phyloP scores from a whole-genome alignment of 2,888 invertebrate species.

The Parasteatoda lunata region DNA sequence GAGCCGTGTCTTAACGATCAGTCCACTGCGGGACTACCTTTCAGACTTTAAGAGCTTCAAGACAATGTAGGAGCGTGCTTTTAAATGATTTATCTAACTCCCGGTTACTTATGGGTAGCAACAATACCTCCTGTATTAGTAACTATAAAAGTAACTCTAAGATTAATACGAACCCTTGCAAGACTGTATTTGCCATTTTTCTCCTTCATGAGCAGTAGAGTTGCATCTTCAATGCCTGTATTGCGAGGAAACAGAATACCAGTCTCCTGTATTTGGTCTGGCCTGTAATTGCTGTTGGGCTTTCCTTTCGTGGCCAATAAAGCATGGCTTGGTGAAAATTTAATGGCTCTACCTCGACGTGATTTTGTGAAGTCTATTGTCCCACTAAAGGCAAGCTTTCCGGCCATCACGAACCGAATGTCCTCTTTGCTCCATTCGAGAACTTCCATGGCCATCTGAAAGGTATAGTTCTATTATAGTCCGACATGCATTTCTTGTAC shows the following conservation, averaged over 20 bases:
- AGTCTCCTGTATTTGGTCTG: conserved; percentile 76
- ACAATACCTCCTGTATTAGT: too few species aligned
- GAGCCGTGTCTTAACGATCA: too few species aligned
- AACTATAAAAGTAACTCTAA: too few species aligned
- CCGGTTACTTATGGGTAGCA: too few species aligned
- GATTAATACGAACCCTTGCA: conserved; percentile 79
- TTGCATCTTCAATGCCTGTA: conserved; percentile 86
- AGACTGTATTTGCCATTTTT: conserved; percentile 90
- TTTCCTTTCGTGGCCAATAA: conserved; percentile 92
- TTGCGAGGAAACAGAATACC: conserved; percentile 75
- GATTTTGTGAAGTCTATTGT: conserved; percentile 75
- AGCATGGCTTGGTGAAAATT: conserved; percentile 87
- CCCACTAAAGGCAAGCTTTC: conserved; percentile 89
- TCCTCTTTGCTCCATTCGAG: conserved; percentile 93
- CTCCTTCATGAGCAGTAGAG: conserved; percentile 89
- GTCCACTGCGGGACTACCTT: too few species aligned
- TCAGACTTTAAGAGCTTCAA: too few species aligned
- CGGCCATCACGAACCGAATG: conserved; percentile 91
- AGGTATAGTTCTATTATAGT: too few species aligned
- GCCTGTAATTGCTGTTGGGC: conserved; percentile 83
- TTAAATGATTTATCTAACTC: too few species aligned
- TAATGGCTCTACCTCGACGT: conserved; percentile 72
- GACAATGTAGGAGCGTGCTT: too few species aligned
- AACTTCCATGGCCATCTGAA: conserved; percentile 89
- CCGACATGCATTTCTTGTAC: too few species aligned